Evolutionary conservation across 2,888 invertebrate species (phyloP), one percentile per base, ranked within the genome.

Genomic region (Papilio protenor): DNA sequence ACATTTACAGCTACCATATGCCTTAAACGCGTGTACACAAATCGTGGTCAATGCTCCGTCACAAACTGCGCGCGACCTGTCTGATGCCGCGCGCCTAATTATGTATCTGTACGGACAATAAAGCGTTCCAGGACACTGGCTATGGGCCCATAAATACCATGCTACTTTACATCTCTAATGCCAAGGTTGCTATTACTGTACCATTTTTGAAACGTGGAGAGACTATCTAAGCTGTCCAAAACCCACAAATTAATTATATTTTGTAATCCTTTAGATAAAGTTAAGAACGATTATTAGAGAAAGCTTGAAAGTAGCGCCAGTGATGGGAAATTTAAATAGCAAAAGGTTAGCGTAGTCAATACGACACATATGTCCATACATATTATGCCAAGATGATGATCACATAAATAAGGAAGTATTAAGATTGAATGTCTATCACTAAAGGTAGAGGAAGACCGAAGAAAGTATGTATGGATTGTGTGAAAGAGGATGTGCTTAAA

Each of bases 41-140:
- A 87, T 90, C 86, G 87, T 85, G 86, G 77, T 88, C 88, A 90
- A 90, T 89, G 90, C 87, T 81, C 85, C 89, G 86, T 86, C 80
- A 83, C 88, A 83, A 85, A 84, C 85, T 84, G 81, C 82, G 33
- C 76, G 79, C 72, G 76, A 55, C 81, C 82, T 81, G 83, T 81
- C 78, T 81, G 82, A 82, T 83, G 79, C 82, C 82, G 80, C 81
- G 84, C 83, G 79, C 76, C 81, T 81, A 80, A 82, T 83, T 80
- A 81, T 77, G 77, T 76, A 45, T 49, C 27, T 23, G n/a, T 18
- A 72, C 49, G 45, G 5, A 52, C 77, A 16, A 73, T 77, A 73
- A 77, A 73, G 72, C 61, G 73, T 55, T 52, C 59, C 27, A 57
- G 33, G 14, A 27, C 71, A 76, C 55, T 59, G 45, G 23, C 71